These are phyloP conservation scores for Agriopis marginaria DNA, from an alignment of 2,888 invertebrate species.

Conservation along the genomic window DNA sequence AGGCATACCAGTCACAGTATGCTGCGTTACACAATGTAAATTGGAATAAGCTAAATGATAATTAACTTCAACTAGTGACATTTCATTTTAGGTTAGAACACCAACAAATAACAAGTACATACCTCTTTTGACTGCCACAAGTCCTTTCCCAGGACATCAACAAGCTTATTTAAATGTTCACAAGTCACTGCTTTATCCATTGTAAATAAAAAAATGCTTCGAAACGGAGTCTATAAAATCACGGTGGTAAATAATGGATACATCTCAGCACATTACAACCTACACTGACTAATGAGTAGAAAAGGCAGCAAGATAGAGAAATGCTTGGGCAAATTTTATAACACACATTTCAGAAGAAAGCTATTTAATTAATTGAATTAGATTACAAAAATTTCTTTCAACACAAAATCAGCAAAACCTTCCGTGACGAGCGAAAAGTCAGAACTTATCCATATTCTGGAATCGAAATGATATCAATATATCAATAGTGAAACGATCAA, in stretches of 20 bases:
- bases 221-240: conserved; percentile 63
- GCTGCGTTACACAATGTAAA: conserved; percentile 68
- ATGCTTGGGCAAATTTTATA: conserved; percentile 53
- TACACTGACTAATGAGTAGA: conserved; percentile 52
- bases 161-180: conserved; percentile 80
- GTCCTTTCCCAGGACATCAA: conserved; percentile 73
- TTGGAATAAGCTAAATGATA: conserved; percentile 65
- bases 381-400: conserved; percentile 80
- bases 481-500: not conserved
- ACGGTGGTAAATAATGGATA: conserved; percentile 49
- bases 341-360: conserved; percentile 70
- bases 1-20: conserved; percentile 38
- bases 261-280: conserved; percentile 62
- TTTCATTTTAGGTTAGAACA: conserved; percentile 74
- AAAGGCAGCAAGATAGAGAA: conserved; percentile 51
- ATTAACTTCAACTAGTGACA: conserved; percentile 63
- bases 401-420: conserved; percentile 65
- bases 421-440: conserved; percentile 85
- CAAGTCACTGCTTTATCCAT: conserved; percentile 83
- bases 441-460: conserved; percentile 49
- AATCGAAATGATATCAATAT: not conserved
- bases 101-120: conserved; percentile 50
- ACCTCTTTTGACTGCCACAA: conserved; percentile 82
- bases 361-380: conserved; percentile 72
- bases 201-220: conserved; percentile 62